Percentiles rank a stretch among this genome's conserved stretches.
phyloP scores from a whole-genome alignment of 2,113 vertebrate species.

The Aleadryas rufinucha region DNA sequence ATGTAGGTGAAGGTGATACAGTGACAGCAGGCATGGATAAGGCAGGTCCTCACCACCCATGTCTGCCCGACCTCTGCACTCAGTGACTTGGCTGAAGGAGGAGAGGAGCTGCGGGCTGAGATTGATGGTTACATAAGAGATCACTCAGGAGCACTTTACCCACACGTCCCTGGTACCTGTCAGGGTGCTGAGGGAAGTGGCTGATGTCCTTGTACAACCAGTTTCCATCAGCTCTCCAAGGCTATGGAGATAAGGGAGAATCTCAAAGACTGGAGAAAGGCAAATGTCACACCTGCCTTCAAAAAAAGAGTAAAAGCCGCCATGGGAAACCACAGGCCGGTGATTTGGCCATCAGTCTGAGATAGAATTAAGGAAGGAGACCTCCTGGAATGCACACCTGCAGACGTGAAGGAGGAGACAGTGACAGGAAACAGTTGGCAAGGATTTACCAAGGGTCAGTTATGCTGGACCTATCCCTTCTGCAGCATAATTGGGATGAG shows the following conservation, averaged over 20 bases:
- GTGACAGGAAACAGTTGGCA: accelerated
- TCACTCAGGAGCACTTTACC: background rate
- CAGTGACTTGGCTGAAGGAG: background rate
- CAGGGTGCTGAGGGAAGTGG: background rate
- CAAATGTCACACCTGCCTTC: background rate
- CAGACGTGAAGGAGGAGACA: background rate
- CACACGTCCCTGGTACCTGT: accelerated
- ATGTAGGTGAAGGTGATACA: background rate
- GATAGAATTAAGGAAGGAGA: background rate
- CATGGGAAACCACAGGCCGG: accelerated
- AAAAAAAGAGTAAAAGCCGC: background rate
- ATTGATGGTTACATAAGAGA: background rate
- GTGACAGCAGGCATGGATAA: background rate
- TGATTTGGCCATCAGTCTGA: accelerated
- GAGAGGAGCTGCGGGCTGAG: background rate
- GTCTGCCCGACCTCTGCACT: background rate
- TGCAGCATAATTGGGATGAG: accelerated
- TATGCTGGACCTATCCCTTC: background rate
- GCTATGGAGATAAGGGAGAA: background rate
- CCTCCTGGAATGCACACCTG: background rate
- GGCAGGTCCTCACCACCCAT: background rate
- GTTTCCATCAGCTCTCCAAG: background rate
- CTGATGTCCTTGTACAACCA: background rate
- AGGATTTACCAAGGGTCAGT: background rate
- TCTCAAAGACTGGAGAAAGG: background rate